Percentiles rank a stretch among this genome's conserved stretches.
Evolutionary conservation across 2,113 vertebrate species (phyloP).

Genomic region (Xiphophorus maculatus): DNA sequence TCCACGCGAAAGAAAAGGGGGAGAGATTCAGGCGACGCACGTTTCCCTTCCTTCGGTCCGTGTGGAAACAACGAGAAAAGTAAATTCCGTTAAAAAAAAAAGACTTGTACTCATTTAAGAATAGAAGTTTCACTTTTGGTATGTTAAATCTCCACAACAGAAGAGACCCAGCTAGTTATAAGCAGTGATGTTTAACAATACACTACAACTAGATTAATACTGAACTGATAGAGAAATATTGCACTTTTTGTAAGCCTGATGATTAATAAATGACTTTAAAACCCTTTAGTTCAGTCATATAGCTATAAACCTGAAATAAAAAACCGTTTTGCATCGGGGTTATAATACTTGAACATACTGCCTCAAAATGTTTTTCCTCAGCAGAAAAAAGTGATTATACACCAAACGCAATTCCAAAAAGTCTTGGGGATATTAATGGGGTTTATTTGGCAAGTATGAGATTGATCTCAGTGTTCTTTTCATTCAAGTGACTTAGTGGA

Average conservation of each 20-base stretch:
- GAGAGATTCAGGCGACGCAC: slow-evolving; percentile 43
- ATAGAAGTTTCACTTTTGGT: no score
- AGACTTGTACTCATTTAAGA: no score
- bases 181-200: not conserved
- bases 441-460: no score
- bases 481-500: no score
- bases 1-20: slow-evolving; percentile 59
- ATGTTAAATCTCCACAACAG: not conserved
- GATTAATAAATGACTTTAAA: not conserved
- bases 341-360: not conserved
- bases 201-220: not conserved
- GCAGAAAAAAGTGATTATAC: no score
- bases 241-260: no score
- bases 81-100: not conserved
- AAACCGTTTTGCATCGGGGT: not conserved
- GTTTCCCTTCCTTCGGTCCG: slow-evolving; percentile 59
- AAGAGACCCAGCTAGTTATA: not conserved
- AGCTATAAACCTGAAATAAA: no score
- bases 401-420: no score
- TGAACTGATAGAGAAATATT: not conserved
- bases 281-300: not conserved
- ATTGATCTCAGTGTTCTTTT: no score
- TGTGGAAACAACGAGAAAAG: slow-evolving; percentile 41
- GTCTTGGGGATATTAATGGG: no score
- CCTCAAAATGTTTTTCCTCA: not conserved